Conservation (phyloP, 23 tunicate species). For the Diplosoma virens region DNA sequence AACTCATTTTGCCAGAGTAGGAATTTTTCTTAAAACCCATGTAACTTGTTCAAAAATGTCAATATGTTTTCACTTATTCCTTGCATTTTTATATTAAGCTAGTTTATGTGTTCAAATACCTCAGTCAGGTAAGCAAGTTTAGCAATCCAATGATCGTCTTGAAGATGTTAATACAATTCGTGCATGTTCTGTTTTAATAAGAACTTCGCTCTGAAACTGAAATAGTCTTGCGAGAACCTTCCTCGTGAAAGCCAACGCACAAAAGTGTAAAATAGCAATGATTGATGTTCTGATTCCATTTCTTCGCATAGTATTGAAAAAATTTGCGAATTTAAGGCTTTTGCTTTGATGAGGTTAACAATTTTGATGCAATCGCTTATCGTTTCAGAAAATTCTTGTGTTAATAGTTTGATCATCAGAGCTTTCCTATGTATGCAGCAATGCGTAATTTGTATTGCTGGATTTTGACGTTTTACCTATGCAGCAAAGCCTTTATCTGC, state of each 20-base stretch:
- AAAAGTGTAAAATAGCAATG: slow-evolving; percentile 6
- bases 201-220: neutral
- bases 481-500: slow-evolving; percentile 3
- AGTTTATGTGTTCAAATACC: neutral
- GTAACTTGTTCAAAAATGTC: slow-evolving; percentile 1
- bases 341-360: slow-evolving; percentile 12
- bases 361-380: neutral
- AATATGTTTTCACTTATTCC: neutral
- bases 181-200: neutral
- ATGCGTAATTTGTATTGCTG: neutral
- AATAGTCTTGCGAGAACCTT: neutral
- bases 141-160: slow-evolving; percentile 18
- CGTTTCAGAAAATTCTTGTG: slow-evolving; percentile 17
- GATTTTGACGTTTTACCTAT: neutral
- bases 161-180: neutral
- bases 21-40: neutral
- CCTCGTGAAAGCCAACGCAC: slow-evolving; percentile 11
- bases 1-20: slow-evolving; percentile 6
- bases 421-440: slow-evolving; percentile 7
- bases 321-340: neutral
- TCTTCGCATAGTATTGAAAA: slow-evolving; percentile 1
- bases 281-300: slow-evolving; percentile 16
- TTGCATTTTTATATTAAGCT: neutral
- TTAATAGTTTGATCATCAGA: neutral
- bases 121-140: slow-evolving; percentile 14